Evolutionary conservation across 2,797 vertebrate genomes (phyloP).

Genomic region (Oryzias dopingdopingensis): DNA sequence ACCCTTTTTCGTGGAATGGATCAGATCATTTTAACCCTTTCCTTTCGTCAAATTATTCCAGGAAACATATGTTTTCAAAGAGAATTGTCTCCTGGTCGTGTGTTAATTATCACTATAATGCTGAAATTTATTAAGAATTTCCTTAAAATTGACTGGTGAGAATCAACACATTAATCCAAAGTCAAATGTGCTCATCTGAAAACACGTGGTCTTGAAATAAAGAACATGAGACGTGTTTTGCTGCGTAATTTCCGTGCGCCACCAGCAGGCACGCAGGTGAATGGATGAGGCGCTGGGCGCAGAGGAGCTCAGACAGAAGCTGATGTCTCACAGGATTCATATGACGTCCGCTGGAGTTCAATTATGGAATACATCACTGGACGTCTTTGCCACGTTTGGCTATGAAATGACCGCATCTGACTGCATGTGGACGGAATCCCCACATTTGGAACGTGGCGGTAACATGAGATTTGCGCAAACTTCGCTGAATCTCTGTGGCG

Average conservation of each 20-base stretch:
- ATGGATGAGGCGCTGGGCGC: slow-evolving; percentile 33
- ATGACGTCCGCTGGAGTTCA: slow-evolving; percentile 16
- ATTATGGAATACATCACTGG: slow-evolving; percentile 12
- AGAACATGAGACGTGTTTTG: no score
- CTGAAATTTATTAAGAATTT: no score
- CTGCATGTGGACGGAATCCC: neutral
- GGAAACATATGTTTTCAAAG: no score
- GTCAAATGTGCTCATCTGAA: no score
- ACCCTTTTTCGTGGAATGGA: no score
- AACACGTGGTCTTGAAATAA: no score
- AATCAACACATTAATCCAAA: no score
- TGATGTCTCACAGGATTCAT: slow-evolving; percentile 12
- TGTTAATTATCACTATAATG: no score
- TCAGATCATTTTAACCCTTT: no score
- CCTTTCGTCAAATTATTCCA: no score
- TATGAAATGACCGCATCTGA: neutral
- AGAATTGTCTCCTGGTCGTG: no score
- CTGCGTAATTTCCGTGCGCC: slow-evolving; percentile 15
- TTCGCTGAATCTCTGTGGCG: neutral
- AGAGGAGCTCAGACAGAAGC: slow-evolving; percentile 5
- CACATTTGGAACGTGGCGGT: neutral
- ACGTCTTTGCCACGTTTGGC: neutral
- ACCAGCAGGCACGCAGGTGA: slow-evolving; percentile 3
- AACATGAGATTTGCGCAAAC: slow-evolving; percentile 23
- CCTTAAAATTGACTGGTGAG: no score